Percentiles rank a stretch among this genome's conserved stretches.
phyloP scores from a whole-genome alignment of 2,888 invertebrate genomes.

The Drosophila heteroneura region DNA sequence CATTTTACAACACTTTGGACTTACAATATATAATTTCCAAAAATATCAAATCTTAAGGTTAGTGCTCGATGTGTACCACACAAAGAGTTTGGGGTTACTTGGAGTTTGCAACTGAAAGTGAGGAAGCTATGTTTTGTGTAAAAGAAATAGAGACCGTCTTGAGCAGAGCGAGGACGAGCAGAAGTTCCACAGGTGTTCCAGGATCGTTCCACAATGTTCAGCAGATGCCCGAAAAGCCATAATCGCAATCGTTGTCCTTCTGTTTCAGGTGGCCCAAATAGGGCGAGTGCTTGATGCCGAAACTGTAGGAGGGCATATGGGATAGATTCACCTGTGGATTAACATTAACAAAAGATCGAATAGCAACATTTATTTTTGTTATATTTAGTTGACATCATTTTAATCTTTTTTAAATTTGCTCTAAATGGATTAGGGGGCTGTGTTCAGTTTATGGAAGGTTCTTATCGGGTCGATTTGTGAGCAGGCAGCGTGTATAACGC shows the following conservation, averaged over 20 bases:
- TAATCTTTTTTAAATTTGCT: constrained; percentile 11
- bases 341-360: not conserved
- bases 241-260: constrained; percentile 67
- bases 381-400: constrained; percentile 7
- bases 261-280: constrained; percentile 87
- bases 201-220: constrained; percentile 43
- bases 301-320: constrained; percentile 90
- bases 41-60: constrained; percentile 68
- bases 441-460: constrained; percentile 19
- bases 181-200: not conserved
- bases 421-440: not conserved
- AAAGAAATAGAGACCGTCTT: constrained; percentile 54
- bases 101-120: constrained; percentile 49
- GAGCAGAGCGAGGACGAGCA: constrained; percentile 47
- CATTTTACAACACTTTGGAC: constrained; percentile 67
- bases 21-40: constrained; percentile 56
- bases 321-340: constrained; percentile 87
- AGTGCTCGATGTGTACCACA: constrained; percentile 46
- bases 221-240: constrained; percentile 82
- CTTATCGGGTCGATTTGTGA: constrained; percentile 44
- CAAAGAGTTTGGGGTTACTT: constrained; percentile 33
- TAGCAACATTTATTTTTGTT: not conserved
- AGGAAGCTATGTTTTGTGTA: constrained; percentile 39
- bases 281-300: constrained; percentile 95
- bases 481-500: constrained; percentile 32